A percentile compares a stretch with the other conserved stretches of the same genome.
Evolutionary conservation across 2,113 vertebrate species (phyloP).

Genomic region (Tragulus kanchil): DNA sequence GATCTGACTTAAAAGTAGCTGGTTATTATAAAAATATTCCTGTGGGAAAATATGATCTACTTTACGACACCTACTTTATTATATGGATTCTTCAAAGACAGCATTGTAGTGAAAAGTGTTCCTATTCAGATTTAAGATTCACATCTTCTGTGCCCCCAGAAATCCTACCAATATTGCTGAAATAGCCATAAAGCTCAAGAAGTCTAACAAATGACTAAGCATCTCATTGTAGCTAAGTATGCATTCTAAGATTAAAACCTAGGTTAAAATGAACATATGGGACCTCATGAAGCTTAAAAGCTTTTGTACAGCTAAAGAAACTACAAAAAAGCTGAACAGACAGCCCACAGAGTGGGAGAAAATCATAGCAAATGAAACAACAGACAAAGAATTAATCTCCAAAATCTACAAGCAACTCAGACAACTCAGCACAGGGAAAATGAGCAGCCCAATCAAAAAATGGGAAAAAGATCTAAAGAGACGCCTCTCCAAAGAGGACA

Average conservation of each 20-base stretch:
- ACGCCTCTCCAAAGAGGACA: no score
- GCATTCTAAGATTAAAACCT: conserved; percentile 6
- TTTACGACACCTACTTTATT: conserved; percentile 32
- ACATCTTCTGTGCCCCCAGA: neutral
- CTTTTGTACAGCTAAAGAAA: no score
- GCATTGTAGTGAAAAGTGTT: neutral
- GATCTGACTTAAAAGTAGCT: neutral
- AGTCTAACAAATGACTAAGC: neutral
- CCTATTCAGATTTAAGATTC: neutral
- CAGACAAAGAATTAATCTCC: no score
- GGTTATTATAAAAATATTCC: conserved; percentile 65
- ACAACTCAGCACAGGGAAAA: no score
- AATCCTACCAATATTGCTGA: neutral
- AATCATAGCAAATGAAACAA: no score
- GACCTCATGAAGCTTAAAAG: no score
- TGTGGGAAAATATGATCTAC: conserved; percentile 23
- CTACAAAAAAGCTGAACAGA: no score
- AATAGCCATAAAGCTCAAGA: neutral
- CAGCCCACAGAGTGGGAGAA: no score
- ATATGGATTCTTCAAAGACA: conserved; percentile 18
- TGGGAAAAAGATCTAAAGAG: no score
- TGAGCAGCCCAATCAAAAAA: no score
- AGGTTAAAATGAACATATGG: no score
- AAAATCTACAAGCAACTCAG: no score
- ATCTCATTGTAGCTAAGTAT: neutral